phyloP scores from a whole-genome alignment of 2,888 invertebrate genomes.

The Lasioglossum vierecki region DNA sequence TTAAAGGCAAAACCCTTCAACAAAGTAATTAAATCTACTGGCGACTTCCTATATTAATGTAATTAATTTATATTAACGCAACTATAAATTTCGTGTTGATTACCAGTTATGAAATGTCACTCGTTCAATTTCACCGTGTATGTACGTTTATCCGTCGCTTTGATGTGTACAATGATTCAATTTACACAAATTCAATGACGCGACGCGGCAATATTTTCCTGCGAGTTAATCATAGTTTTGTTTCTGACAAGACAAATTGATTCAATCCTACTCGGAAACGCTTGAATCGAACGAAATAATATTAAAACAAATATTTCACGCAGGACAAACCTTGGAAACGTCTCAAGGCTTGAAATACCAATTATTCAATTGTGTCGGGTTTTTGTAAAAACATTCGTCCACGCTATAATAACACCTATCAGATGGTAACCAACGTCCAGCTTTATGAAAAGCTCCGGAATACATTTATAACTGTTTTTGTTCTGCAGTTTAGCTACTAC shows the following conservation, averaged over 20 bases:
- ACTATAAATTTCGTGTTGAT: background rate
- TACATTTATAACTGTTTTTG: background rate
- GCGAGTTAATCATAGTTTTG: background rate
- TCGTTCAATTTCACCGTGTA: background rate
- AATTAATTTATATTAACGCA: background rate
- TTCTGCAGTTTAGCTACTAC: background rate
- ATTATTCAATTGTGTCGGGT: background rate
- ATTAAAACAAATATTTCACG: background rate
- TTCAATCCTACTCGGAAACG: background rate
- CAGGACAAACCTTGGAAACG: background rate
- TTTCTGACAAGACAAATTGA: background rate
- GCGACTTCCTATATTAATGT: background rate
- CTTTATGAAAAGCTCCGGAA: background rate
- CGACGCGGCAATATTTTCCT: background rate
- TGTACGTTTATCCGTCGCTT: background rate
- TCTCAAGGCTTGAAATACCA: background rate
- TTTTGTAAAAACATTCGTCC: background rate
- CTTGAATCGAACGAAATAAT: background rate
- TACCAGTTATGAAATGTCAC: background rate
- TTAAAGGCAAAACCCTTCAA: background rate
- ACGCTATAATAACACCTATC: background rate
- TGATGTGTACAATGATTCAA: background rate
- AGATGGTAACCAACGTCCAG: background rate
- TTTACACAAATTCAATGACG: too few species aligned
- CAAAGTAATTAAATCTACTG: background rate